A percentile compares a stretch with the other conserved stretches of the same genome.
phyloP scores from a whole-genome alignment of 2,113 vertebrate species.

The Tupaia chinensis region DNA sequence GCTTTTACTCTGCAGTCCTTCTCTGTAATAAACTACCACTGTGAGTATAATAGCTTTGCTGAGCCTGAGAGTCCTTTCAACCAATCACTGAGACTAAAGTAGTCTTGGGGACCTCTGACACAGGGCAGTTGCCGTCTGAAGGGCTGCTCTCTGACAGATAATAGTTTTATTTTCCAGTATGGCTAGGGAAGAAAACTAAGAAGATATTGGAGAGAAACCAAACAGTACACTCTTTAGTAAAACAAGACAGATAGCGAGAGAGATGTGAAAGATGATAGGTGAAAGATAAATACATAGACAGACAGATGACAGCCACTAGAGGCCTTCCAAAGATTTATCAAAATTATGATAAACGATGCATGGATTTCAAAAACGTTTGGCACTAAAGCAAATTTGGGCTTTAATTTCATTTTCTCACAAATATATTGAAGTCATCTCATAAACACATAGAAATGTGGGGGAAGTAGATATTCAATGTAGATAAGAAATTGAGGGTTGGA shows the following conservation, averaged over 20 bases:
- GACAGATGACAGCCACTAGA: not conserved
- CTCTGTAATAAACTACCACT: not conserved
- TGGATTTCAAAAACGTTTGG: too few species aligned
- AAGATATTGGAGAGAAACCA: not conserved
- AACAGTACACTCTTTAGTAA: not conserved
- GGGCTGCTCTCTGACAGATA: not conserved
- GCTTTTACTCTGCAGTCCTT: not conserved
- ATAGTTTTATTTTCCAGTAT: not conserved
- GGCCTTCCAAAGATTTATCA: too few species aligned
- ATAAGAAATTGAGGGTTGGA: not conserved
- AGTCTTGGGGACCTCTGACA: not conserved
- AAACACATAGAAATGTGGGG: too few species aligned
- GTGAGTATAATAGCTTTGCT: not conserved
- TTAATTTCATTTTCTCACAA: too few species aligned
- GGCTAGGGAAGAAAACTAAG: not conserved
- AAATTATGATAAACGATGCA: too few species aligned
- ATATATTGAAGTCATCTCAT: too few species aligned
- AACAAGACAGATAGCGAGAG: not conserved
- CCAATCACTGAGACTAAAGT: not conserved
- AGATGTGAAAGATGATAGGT: too few species aligned
- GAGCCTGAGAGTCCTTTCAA: not conserved
- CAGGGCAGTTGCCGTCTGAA: not conserved
- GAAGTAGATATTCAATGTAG: not conserved
- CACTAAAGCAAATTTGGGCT: too few species aligned
- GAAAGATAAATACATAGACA: too few species aligned